Conservation (phyloP, 2,888 invertebrate genomes). For the Neria commutata region DNA sequence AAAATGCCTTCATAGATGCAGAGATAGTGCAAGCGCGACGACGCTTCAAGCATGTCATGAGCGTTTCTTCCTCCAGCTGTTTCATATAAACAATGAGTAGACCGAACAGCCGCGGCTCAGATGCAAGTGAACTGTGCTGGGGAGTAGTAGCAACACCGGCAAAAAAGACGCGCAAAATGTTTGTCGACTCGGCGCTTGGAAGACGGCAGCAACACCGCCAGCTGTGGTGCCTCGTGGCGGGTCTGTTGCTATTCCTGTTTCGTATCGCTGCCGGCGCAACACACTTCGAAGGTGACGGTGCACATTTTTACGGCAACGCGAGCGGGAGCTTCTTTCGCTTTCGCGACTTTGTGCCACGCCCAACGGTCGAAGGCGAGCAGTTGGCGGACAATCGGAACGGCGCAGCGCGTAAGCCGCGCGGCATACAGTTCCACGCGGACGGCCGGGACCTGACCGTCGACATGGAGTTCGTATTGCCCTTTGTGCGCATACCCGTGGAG, state of each 20-base stretch:
- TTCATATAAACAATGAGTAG: constrained; percentile 17
- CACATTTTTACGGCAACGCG: constrained; percentile 31
- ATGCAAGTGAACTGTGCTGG: constrained; percentile 16
- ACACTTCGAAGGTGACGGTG: constrained; percentile 17
- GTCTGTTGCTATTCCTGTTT: too few species aligned
- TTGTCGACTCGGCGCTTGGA: constrained; percentile 28
- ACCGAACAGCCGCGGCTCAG: constrained; percentile 26
- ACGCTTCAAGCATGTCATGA: constrained; percentile 40
- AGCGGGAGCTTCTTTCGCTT: constrained; percentile 43
- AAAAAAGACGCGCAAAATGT: background rate
- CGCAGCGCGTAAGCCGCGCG: constrained; percentile 40
- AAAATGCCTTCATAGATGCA: too few species aligned
- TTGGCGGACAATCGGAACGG: background rate
- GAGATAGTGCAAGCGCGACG: background rate
- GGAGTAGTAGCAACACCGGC: constrained; percentile 4
- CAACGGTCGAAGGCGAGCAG: background rate
- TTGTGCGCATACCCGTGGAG: constrained; percentile 66
- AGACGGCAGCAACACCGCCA: constrained; percentile 21
- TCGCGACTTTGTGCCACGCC: constrained; percentile 50
- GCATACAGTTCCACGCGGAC: constrained; percentile 50
- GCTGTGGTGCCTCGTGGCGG: constrained; percentile 23
- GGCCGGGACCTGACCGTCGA: constrained; percentile 61
- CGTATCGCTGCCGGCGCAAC: constrained; percentile 19
- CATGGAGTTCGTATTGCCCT: constrained; percentile 68
- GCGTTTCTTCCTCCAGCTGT: background rate